Evolutionary conservation across 1,140 invertebrate species (phyloP).

Genomic region (Aphaenogaster rudis): DNA sequence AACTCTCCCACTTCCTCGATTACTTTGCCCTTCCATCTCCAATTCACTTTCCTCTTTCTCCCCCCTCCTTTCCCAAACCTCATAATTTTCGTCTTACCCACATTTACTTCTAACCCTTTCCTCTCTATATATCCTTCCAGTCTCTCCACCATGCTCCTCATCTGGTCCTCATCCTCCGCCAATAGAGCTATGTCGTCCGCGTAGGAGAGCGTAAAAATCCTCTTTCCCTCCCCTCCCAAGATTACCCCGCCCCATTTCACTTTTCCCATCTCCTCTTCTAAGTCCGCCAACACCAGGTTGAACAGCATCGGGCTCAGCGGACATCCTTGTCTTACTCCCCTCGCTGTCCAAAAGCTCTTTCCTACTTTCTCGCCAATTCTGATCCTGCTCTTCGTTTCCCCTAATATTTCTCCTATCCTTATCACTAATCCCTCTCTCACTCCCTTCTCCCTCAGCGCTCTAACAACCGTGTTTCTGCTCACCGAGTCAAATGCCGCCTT

Average conservation of each 20-base stretch:
- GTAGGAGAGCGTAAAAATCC: neutral
- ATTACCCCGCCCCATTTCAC: neutral
- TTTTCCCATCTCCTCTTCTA: neutral
- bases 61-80: neutral
- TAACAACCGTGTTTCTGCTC: neutral
- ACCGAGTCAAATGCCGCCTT: neutral
- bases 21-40: neutral
- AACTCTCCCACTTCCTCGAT: too few relatives aligned
- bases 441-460: neutral
- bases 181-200: neutral
- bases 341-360: neutral
- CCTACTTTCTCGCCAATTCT: neutral
- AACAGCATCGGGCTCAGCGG: neutral
- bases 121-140: neutral
- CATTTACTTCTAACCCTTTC: neutral
- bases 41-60: neutral
- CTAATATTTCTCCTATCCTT: neutral
- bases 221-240: neutral
- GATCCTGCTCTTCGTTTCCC: neutral
- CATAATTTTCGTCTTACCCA: neutral
- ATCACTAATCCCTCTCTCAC: neutral
- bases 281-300: neutral
- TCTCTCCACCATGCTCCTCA: neutral
- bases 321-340: neutral
- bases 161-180: neutral